These are phyloP conservation scores for Amorpha juglandis DNA, from an alignment of 2,888 invertebrate species.

Conservation along the genomic window DNA sequence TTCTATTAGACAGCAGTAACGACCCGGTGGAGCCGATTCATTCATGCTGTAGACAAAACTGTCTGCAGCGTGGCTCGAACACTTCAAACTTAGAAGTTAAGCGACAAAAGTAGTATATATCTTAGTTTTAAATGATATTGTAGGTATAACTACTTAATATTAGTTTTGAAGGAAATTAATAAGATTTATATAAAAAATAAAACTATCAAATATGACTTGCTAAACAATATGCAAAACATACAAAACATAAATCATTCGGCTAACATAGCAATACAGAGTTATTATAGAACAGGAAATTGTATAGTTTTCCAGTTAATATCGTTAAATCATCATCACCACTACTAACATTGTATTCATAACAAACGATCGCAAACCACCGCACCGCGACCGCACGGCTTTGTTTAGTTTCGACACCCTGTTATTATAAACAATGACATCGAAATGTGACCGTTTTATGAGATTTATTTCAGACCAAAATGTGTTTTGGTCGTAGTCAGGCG, in stretches of 20 bases:
- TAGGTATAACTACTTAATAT: no score
- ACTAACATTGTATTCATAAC: constrained; percentile 22
- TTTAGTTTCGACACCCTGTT: constrained; percentile 43
- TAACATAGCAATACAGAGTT: neutral
- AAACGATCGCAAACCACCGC: constrained; percentile 6
- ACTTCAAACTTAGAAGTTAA: no score
- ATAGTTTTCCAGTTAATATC: constrained; percentile 9
- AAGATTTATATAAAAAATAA: no score
- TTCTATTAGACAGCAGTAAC: no score
- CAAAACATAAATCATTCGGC: neutral
- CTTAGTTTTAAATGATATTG: no score
- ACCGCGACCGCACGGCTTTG: constrained; percentile 35
- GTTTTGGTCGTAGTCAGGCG: constrained; percentile 46
- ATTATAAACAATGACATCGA: constrained; percentile 50
- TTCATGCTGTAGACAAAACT: no score
- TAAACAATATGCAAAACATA: no score
- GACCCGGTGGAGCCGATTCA: no score
- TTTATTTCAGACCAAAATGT: constrained; percentile 50
- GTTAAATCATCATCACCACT: constrained; percentile 10
- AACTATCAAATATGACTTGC: no score
- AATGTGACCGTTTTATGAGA: constrained; percentile 61
- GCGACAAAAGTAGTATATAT: no score
- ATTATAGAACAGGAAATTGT: neutral
- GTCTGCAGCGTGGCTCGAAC: no score
- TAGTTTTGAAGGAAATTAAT: no score